Base-by-base conservation (phyloP, 2,797 vertebrate genomes). In the Bothrops alternatus region DNA sequence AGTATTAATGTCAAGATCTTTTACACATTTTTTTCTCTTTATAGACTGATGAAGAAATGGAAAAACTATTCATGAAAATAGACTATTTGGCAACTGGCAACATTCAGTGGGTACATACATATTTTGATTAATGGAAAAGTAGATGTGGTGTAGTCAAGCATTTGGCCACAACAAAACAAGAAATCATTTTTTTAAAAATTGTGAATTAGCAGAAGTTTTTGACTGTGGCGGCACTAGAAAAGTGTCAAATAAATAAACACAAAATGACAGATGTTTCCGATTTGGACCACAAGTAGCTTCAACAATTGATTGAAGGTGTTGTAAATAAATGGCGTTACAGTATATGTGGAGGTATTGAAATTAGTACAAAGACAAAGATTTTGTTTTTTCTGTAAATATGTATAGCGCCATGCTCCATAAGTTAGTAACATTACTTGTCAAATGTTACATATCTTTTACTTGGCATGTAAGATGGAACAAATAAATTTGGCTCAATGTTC, bases 61-160 rank as follows among this genome's bases (percentile, higher is more conserved):
- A 98, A 96, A 96, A 97, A 89, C 95, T 98, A 93, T 98, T 98
- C 94, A 98, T 97, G 97, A 98, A 98, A 98, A 98, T 98, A 93
- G 98, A 98, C 96, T 98, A 92, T 93, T 95, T 95, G 95, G 97
- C 96, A 94, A 96, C 92, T 94, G 97, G 97, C 94, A 97, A 93
- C 94, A 98, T 98, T 97, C 96, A 96, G 87, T 98, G 97, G 98
- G 98, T 98, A 96, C 97, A 97, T 91, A 32, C 32, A 5, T 11
- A 7, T 57, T 13, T 86, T 58, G 6, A 28, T 2, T 11, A 90
- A 25, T 82, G 57, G 61, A 28, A 87, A 58, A 73, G 2, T 8
- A 50, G 37, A 10, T 57, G 57, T 6, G 26, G 12, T 6, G 18
- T 18, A 73, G 11, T 32, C n/a, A 50, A 50, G 4, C 20, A 47